Evolutionary conservation across 2,888 invertebrate species (phyloP).

Genomic region (Leptinotarsa haldemani): DNA sequence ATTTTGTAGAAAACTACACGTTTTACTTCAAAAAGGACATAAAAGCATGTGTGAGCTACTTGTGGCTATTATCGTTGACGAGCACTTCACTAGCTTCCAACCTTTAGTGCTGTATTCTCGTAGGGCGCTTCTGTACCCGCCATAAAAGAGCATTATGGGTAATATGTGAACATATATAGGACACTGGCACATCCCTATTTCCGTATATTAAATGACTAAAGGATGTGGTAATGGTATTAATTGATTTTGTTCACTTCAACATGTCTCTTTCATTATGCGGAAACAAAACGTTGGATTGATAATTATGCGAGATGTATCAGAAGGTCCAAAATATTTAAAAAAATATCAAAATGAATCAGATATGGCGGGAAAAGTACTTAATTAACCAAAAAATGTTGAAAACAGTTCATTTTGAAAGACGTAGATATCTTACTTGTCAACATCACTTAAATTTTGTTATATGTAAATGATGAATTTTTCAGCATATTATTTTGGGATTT

Average conservation of each 20-base stretch:
- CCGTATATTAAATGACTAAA: neutral
- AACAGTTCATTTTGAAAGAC: no score
- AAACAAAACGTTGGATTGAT: no score
- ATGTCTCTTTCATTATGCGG: neutral
- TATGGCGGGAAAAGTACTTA: no score
- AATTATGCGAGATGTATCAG: no score
- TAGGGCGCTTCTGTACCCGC: slow-evolving; percentile 54
- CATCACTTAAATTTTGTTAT: no score
- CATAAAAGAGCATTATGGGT: slow-evolving; percentile 54
- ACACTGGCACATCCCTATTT: neutral
- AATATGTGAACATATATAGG: slow-evolving; percentile 44
- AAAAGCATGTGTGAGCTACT: slow-evolving; percentile 63
- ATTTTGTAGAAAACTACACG: slow-evolving; percentile 62
- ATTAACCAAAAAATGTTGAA: no score
- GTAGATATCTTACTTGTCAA: no score
- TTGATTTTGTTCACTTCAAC: neutral
- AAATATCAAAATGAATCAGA: no score
- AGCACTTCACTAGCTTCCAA: slow-evolving; percentile 60
- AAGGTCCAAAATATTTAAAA: no score
- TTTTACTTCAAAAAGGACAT: slow-evolving; percentile 61
- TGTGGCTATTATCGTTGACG: slow-evolving; percentile 64
- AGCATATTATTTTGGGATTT: no score
- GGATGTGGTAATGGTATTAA: neutral
- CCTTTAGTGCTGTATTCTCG: slow-evolving; percentile 54
- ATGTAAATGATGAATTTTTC: no score